These are phyloP conservation scores for Tribolium madens DNA, from an alignment of 1,140 invertebrate species.

Conservation along the genomic window DNA sequence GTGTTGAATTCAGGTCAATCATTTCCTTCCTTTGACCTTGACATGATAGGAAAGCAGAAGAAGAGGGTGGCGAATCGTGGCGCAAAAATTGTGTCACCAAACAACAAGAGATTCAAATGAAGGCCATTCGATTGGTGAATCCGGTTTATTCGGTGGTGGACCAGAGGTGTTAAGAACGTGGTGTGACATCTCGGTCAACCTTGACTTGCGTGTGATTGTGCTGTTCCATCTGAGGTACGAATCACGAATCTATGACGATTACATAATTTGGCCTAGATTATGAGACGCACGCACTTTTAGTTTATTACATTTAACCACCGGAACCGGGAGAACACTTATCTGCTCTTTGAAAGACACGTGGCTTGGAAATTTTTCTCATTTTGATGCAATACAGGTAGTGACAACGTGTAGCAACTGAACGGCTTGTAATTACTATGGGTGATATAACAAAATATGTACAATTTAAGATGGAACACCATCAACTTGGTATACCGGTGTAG, in stretches of 20 bases:
- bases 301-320: background rate
- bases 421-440: too few species aligned
- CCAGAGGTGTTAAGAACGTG: conserved; percentile 15
- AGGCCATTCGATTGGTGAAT: conserved; percentile 32
- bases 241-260: conserved; percentile 27
- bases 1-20: conserved; percentile 52
- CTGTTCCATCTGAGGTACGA: conserved; percentile 1
- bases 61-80: conserved; percentile 7
- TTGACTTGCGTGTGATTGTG: conserved; percentile 34
- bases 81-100: conserved; percentile 31
- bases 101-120: conserved; percentile 19
- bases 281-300: conserved; percentile 4
- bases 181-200: conserved; percentile 27
- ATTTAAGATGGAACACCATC: too few species aligned
- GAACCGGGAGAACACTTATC: background rate
- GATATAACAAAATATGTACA: too few species aligned
- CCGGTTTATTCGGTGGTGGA: conserved; percentile 41
- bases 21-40: conserved; percentile 55
- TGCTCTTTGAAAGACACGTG: too few species aligned
- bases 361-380: too few species aligned
- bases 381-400: too few species aligned
- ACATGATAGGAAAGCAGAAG: conserved; percentile 29
- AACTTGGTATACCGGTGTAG: too few species aligned
- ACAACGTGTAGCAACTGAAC: too few species aligned
- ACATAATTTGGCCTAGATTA: conserved; percentile 35